Percentiles rank a stretch among this genome's conserved stretches.
Evolutionary conservation across 2,888 invertebrate genomes (phyloP).

Genomic region (Melinaea marsaeus): DNA sequence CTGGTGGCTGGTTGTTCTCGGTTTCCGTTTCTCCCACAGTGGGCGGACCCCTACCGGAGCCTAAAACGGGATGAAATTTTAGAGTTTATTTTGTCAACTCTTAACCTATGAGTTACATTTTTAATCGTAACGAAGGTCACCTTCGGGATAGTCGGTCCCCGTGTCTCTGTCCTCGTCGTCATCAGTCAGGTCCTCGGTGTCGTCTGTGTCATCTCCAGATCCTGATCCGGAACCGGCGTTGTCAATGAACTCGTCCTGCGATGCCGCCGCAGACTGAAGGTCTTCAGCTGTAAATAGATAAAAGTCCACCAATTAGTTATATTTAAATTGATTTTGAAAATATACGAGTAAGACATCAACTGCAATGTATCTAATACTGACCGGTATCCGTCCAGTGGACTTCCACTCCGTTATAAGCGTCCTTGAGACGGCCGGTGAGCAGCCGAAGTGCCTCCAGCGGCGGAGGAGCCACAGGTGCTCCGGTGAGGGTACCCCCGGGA

Average conservation of each 20-base stretch:
- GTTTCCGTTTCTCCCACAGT: conserved; percentile 36
- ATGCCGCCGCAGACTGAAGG: conserved; percentile 48
- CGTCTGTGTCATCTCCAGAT: conserved; percentile 81
- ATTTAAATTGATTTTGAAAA: too few species aligned
- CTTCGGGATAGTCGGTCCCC: conserved; percentile 40
- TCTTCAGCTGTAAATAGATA: conserved; percentile 61
- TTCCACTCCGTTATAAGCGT: conserved; percentile 94
- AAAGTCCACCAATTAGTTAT: neutral
- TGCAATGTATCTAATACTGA: conserved; percentile 26
- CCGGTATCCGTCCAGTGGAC: conserved; percentile 88
- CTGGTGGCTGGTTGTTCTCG: conserved; percentile 31
- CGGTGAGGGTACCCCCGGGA: conserved; percentile 80
- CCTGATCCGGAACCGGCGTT: conserved; percentile 83
- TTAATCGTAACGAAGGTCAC: conserved; percentile 31
- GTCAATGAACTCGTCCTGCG: conserved; percentile 55
- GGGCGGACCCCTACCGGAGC: conserved; percentile 47
- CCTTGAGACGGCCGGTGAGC: conserved; percentile 88
- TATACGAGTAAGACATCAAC: neutral
- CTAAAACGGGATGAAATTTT: conserved; percentile 34
- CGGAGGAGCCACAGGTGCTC: conserved; percentile 70
- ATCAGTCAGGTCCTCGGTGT: conserved; percentile 65
- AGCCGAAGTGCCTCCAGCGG: conserved; percentile 87
- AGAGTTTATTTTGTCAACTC: neutral
- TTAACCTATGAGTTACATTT: neutral
- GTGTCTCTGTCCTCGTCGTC: conserved; percentile 59